A percentile compares a stretch with the other conserved stretches of the same genome.
Conservation (phyloP, 2,888 invertebrate species). For the Dasysyrphus tricinctus region DNA sequence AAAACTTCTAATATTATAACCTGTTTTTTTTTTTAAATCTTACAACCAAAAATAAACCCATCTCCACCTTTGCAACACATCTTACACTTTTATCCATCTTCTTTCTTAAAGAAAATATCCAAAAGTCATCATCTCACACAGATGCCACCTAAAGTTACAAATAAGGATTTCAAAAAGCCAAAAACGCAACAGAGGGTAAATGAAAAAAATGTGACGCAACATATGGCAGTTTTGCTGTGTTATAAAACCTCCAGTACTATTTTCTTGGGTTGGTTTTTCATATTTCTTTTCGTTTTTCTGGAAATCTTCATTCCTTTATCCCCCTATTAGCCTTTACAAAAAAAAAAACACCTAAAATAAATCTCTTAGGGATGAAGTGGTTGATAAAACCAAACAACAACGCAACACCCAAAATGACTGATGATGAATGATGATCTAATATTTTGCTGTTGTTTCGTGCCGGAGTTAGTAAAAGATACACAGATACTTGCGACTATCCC, state of each 20-base stretch:
- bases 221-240: conserved; percentile 58
- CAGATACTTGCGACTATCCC: conserved; percentile 7
- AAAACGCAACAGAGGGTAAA: conserved; percentile 61
- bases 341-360: conserved; percentile 34
- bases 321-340: conserved; percentile 41
- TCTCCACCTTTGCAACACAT: neutral
- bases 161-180: conserved; percentile 49
- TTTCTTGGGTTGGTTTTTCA: conserved; percentile 43
- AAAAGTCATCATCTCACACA: conserved; percentile 64
- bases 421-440: conserved; percentile 72
- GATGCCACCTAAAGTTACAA: conserved; percentile 65
- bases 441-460: conserved; percentile 31
- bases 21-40: conserved; percentile 8
- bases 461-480: conserved; percentile 22
- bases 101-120: conserved; percentile 32
- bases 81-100: conserved; percentile 1
- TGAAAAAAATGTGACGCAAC: conserved; percentile 38
- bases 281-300: conserved; percentile 16
- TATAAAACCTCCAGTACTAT: conserved; percentile 37
- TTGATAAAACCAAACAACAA: conserved; percentile 60
- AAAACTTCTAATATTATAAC: conserved; percentile 22
- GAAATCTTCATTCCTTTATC: conserved; percentile 56
- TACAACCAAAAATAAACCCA: conserved; percentile 26
- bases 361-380: conserved; percentile 69
- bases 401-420: conserved; percentile 67